A percentile compares a stretch with the other conserved stretches of the same genome.
Conservation (phyloP, 2,888 invertebrate species). For the Papilio gigon region DNA sequence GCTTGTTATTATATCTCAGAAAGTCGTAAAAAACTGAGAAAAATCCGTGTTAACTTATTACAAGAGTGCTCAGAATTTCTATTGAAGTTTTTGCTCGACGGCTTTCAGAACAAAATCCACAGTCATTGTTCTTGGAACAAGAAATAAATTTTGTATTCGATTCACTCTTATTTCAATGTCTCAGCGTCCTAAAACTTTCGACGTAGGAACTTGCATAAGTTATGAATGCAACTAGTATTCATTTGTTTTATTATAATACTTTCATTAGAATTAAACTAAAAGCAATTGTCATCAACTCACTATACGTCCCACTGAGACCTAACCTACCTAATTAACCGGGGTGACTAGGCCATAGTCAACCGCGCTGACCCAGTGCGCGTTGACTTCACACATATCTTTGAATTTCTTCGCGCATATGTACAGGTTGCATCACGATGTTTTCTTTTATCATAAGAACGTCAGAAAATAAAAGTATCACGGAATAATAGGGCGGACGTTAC, state of each 20-base stretch:
- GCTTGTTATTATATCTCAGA: neutral
- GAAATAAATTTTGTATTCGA: conserved; percentile 16
- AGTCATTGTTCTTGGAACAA: conserved; percentile 6
- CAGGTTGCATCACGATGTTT: too few relatives aligned
- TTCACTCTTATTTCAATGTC: neutral
- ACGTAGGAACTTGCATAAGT: neutral
- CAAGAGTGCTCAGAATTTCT: conserved; percentile 17
- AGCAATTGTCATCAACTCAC: too few relatives aligned
- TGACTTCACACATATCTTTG: too few relatives aligned
- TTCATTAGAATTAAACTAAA: neutral
- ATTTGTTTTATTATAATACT: neutral
- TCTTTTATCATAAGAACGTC: too few relatives aligned
- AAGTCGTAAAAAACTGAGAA: neutral
- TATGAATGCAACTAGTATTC: neutral
- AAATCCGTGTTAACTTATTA: conserved; percentile 18
- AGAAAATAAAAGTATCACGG: too few relatives aligned
- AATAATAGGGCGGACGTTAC: too few relatives aligned
- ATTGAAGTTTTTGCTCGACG: conserved; percentile 18
- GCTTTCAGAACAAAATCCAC: conserved; percentile 3
- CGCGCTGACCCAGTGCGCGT: too few relatives aligned
- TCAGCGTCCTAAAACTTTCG: conserved; percentile 3
- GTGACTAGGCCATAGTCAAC: too few relatives aligned
- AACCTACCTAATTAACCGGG: too few relatives aligned
- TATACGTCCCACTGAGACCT: too few relatives aligned
- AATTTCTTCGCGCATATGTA: too few relatives aligned